Evolutionary conservation across 2,113 vertebrate species (phyloP).

Genomic region (Pogonocichla stellata): DNA sequence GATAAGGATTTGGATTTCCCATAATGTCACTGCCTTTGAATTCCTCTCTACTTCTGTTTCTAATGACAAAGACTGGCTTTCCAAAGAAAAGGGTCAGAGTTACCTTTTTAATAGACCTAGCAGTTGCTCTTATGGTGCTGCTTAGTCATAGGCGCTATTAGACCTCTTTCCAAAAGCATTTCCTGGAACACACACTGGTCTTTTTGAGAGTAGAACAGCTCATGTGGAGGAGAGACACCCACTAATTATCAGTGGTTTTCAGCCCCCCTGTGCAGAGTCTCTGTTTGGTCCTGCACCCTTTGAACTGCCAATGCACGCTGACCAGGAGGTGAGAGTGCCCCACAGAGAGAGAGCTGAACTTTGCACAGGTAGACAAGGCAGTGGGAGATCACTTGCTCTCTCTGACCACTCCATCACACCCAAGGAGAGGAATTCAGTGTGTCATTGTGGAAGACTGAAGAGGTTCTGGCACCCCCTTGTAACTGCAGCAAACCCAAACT

Average conservation of each 20-base stretch:
- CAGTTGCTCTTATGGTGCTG: fast-evolving
- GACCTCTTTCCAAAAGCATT: background rate
- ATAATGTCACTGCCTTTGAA: background rate
- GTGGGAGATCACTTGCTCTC: background rate
- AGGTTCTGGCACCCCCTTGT: background rate
- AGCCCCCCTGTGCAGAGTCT: background rate
- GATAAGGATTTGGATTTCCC: background rate
- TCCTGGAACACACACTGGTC: background rate
- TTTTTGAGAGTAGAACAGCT: background rate
- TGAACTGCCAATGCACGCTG: background rate
- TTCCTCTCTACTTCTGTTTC: background rate
- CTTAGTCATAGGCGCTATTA: background rate
- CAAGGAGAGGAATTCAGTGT: background rate
- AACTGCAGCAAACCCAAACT: background rate
- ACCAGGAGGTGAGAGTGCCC: background rate
- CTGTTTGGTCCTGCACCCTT: background rate
- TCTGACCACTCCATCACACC: background rate
- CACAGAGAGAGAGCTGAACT: background rate
- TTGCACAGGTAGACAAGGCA: background rate
- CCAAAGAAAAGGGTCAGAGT: background rate
- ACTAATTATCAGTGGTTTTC: background rate
- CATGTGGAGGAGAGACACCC: background rate
- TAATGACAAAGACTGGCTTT: background rate
- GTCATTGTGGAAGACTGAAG: background rate
- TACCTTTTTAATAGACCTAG: background rate